Conservation (phyloP, 2,113 vertebrate species). For the Solea solea region DNA sequence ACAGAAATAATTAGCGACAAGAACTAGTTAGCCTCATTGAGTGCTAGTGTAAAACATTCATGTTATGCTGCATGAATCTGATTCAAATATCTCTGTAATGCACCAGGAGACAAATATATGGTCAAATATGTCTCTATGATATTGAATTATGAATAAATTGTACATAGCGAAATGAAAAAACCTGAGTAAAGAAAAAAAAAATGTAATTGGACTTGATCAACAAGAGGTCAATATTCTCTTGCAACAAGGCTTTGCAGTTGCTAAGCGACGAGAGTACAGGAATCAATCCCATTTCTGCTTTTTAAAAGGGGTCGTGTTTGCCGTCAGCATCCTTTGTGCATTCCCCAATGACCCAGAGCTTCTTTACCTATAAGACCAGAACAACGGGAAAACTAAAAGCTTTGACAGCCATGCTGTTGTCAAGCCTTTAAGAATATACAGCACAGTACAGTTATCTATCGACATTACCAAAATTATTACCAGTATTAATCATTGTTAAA, state of each 20-base stretch:
- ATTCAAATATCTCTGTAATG: constrained; percentile 18
- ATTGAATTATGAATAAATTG: too few relatives aligned
- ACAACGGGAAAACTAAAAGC: constrained; percentile 28
- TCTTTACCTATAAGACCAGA: constrained; percentile 38
- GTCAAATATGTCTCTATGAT: constrained; percentile 46
- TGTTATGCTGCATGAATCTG: neutral
- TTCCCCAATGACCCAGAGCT: constrained; percentile 41
- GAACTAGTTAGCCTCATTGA: constrained; percentile 22
- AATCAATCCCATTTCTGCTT: constrained; percentile 74
- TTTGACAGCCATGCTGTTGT: constrained; percentile 2
- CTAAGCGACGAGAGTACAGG: constrained; percentile 73
- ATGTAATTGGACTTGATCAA: constrained; percentile 78
- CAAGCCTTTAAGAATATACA: constrained; percentile 14
- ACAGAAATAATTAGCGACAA: constrained; percentile 45
- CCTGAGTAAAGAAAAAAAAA: constrained; percentile 12
- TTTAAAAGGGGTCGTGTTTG: constrained; percentile 68
- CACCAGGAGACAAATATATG: constrained; percentile 11
- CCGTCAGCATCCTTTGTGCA: constrained; percentile 61
- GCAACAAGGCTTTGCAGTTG: constrained; percentile 73
- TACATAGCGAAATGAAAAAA: neutral
- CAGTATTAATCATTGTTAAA: neutral
- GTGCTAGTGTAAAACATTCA: constrained; percentile 31
- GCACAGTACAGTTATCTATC: neutral
- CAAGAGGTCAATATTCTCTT: constrained; percentile 76
- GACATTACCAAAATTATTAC: too few relatives aligned